Conservation (phyloP, 2,113 vertebrate species). For the Gila orcuttii region DNA sequence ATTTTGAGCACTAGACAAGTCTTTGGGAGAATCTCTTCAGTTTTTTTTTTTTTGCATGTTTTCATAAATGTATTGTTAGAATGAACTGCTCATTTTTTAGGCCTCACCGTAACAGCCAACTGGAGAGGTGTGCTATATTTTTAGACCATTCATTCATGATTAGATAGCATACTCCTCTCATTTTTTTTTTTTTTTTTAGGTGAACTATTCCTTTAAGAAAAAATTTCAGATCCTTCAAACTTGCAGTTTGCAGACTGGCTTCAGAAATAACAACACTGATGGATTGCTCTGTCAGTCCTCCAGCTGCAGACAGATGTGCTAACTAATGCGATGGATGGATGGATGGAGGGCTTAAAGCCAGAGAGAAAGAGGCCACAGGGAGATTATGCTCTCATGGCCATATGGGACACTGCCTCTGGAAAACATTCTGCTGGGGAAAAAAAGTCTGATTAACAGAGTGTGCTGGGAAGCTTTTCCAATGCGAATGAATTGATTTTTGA, state of each 20-base stretch:
- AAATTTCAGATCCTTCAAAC: neutral
- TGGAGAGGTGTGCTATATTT: neutral
- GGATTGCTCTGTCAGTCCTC: constrained; percentile 30
- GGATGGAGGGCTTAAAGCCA: constrained; percentile 45
- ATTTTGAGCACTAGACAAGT: neutral
- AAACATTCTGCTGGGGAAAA: constrained; percentile 59
- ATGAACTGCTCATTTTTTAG: neutral
- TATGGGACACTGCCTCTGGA: constrained; percentile 64
- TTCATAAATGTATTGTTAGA: neutral
- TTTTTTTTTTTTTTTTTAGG: neutral
- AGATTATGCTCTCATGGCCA: constrained; percentile 74
- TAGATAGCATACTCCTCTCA: neutral
- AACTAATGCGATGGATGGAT: constrained; percentile 24
- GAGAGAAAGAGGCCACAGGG: constrained; percentile 70
- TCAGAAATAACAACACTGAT: constrained; percentile 22
- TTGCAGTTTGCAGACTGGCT: neutral
- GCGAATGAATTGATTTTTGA: constrained; percentile 63
- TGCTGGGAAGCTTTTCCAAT: constrained; percentile 49
- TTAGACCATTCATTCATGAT: neutral
- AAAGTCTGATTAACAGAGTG: constrained; percentile 65
- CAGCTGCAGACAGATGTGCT: constrained; percentile 46
- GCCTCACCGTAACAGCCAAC: neutral
- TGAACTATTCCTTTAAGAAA: neutral
- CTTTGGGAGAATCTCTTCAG: neutral
- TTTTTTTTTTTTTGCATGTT: neutral